Conservation (phyloP, 2,797 vertebrate genomes). For the Enoplosus armatus region DNA sequence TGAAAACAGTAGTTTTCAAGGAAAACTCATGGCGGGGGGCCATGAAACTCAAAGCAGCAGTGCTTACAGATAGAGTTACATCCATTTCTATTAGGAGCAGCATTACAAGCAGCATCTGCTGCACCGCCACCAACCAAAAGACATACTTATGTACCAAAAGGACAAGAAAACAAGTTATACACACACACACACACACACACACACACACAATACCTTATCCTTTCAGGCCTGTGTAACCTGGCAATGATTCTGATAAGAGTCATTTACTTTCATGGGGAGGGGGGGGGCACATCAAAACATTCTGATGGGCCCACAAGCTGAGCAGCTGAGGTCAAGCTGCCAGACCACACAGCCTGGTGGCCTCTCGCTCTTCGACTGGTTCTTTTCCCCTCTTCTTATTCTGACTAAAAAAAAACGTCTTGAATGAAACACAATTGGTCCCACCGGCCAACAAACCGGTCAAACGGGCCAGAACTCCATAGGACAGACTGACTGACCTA, state of each 20-base stretch:
- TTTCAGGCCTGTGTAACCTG: neutral
- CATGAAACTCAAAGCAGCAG: neutral
- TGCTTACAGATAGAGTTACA: neutral
- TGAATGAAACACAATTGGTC: neutral
- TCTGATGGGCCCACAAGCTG: slow-evolving; percentile 20
- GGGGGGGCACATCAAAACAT: slow-evolving; percentile 18
- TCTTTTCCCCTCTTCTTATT: neutral
- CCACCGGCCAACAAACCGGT: neutral
- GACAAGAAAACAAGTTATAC: neutral
- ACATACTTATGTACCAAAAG: neutral
- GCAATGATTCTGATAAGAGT: slow-evolving; percentile 4
- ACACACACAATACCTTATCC: neutral
- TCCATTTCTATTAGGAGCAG: neutral
- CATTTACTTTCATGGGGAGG: slow-evolving; percentile 25
- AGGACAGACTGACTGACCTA: neutral
- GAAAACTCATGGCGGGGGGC: neutral
- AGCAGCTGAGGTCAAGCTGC: slow-evolving; percentile 37
- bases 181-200: neutral
- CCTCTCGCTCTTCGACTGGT: neutral
- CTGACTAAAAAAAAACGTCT: slow-evolving; percentile 1
- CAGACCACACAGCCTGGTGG: slow-evolving; percentile 46
- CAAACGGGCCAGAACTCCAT: neutral
- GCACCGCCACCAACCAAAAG: neutral
- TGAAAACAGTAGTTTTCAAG: neutral
- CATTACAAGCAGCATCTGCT: neutral